A percentile compares a stretch with the other conserved stretches of the same genome.
These are phyloP conservation scores for Lophochroa leadbeateri DNA, from an alignment of 2,113 vertebrate species.

Conservation along the genomic window DNA sequence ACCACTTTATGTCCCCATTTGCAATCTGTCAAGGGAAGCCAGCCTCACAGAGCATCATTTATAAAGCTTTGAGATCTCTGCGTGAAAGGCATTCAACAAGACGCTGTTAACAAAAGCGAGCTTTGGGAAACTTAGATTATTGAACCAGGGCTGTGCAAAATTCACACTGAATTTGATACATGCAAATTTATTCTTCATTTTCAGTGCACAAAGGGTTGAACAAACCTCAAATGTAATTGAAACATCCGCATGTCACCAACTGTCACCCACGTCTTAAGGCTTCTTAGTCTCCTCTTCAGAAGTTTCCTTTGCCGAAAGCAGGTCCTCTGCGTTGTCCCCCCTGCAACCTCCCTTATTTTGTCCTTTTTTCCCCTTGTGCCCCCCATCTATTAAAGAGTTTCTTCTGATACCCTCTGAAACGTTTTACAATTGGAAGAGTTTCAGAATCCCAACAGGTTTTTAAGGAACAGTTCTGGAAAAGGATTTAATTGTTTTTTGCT, in stretches of 20 bases:
- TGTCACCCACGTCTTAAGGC: neutral
- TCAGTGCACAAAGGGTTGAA: neutral
- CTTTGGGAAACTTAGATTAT: neutral
- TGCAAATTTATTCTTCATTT: constrained; percentile 1
- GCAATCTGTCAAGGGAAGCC: neutral
- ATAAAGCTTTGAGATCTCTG: neutral
- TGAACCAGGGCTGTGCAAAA: constrained; percentile 3
- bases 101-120: neutral
- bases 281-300: neutral
- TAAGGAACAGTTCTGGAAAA: neutral
- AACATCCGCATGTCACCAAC: neutral
- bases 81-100: neutral
- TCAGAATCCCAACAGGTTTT: neutral
- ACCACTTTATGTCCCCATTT: neutral
- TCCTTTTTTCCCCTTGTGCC: neutral
- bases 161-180: constrained; percentile 6
- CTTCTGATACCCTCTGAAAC: neutral
- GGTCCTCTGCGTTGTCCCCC: neutral
- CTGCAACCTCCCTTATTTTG: neutral
- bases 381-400: neutral
- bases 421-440: neutral
- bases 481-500: neutral
- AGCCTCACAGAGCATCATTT: rapidly evolving
- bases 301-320: neutral
- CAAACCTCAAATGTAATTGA: neutral